Base-by-base conservation (phyloP, 2,113 vertebrate species). In the Procavia capensis region DNA sequence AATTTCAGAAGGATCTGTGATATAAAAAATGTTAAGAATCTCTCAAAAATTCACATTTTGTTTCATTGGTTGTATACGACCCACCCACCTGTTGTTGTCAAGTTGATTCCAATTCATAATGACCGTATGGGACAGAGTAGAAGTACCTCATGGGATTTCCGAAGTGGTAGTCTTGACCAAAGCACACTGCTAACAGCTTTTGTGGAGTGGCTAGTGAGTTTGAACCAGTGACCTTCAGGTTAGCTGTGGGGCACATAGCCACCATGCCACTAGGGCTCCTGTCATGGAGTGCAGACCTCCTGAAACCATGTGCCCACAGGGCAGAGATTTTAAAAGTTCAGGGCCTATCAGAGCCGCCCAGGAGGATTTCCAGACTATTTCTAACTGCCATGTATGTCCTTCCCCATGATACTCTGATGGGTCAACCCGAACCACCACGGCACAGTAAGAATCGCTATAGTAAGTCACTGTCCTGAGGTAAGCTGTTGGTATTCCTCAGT, bases 1-100 rank as follows among this genome's bases (percentile, higher is more conserved):
- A 63, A 66, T 94, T 93, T 82, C 57, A 41, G 59, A 47, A 86
- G 27, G 41, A 41, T 45, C 90, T 87, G n/a, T 87, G n/a, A 64
- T 20, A 43, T 24, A 27, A 45, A 10, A 83, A 79, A 72, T 82
- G 22, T 45, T 25, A 41, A n/a, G 27, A 85, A 63, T 34, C 43
- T 10, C 41, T 22, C 16, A 6, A 16, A 45, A 81, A 80, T 75
- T 54, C 14, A 41, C 39, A 27, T 85, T 91, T 50, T 74, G 19
- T 63, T 70, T 88, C 9, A 6, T n/a, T 31, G 43, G n/a, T 4
- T 68, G 9, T 61, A 22, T 54, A 41, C 24, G 68, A n/a, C 54
- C 34, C 16, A 70, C 6, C n/a, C 36, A 41, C 70, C n/a, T 24
- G 36, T 31, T 72, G 70, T 36, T 39, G 36, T 72, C 4, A 2